Conservation (phyloP, 2,797 vertebrate genomes). For the Sebastes diaconus region DNA sequence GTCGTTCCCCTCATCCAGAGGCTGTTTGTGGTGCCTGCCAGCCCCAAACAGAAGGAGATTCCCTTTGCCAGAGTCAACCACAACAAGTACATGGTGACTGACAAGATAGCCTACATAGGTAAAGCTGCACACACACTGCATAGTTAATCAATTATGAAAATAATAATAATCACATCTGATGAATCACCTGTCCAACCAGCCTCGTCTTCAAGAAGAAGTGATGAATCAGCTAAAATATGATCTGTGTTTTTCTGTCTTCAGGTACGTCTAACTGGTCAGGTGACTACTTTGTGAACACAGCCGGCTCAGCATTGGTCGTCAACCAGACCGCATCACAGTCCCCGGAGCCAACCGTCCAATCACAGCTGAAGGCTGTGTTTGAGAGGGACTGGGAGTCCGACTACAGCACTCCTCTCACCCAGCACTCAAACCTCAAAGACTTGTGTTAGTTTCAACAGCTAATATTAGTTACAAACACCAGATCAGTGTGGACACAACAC, state of each 20-base stretch:
- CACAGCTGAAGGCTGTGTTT: slow-evolving; percentile 86
- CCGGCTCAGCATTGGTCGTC: slow-evolving; percentile 89
- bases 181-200: neutral
- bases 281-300: slow-evolving; percentile 89
- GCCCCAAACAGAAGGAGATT: slow-evolving; percentile 83
- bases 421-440: slow-evolving; percentile 56
- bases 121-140: slow-evolving; percentile 17
- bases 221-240: neutral
- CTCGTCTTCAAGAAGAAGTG: neutral
- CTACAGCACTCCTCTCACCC: slow-evolving; percentile 83
- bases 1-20: slow-evolving; percentile 74
- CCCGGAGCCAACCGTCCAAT: slow-evolving; percentile 68
- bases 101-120: slow-evolving; percentile 91
- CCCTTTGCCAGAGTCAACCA: slow-evolving; percentile 93
- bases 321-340: slow-evolving; percentile 75
- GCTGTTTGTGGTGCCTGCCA: slow-evolving; percentile 88
- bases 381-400: slow-evolving; percentile 90
- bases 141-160: neutral
- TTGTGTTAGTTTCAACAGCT: slow-evolving; percentile 48
- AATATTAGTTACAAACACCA: neutral
- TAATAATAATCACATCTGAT: neutral
- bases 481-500: neutral
- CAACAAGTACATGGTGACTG: slow-evolving; percentile 97
- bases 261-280: slow-evolving; percentile 97
- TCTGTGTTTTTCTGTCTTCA: slow-evolving; percentile 44